Evolutionary conservation across 2,888 invertebrate genomes (phyloP), one percentile per base, ranked within the genome.

Genomic region (Perithous albicinctus): DNA sequence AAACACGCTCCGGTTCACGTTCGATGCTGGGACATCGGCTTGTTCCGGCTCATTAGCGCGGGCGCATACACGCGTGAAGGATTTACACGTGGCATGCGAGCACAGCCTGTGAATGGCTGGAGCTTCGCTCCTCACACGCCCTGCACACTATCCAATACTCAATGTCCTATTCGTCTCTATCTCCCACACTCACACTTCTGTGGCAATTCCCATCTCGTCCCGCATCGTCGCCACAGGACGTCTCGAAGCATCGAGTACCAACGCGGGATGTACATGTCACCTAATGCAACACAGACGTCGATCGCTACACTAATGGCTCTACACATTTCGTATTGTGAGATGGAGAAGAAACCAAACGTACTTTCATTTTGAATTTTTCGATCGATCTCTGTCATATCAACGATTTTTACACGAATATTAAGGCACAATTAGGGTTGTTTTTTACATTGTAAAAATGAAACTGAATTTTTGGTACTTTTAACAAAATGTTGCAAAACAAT

Each of bases 21-120:
- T 83, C 82, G 82, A 82, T 82, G 51, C 51, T 23, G 82, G 84
- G 75, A 83, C 84, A 84, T 84, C 85, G 84, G 88, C 87, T 87
- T 87, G 89, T 90, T 89, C 84, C 86, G 83, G 88, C 89, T 90
- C 90, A 91, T 90, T 90, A 91, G 87, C 85, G 81, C 80, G 72
- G 73, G 84, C 83, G 87, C 87, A 86, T 88, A 88, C 87, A 87
- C 87, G 89, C 90, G 88, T 87, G 82, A 88, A 89, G 89, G 90
- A 90, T 90, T 90, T 89, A 88, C 86, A 86, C 86, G 85, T 83
- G 76, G 82, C 81, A 79, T 79, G 78, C 78, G 78, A 82, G 59
- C 26, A 59, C 29, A 43, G n/a, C 63, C 72, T 23, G n/a, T n/a
- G 75, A 23, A 26, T 78, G 64, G 20, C 48, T 67, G 72, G 43